Percentiles rank a stretch among this genome's conserved stretches.
Evolutionary conservation across 2,888 invertebrate genomes (phyloP).

Genomic region (Exephanes ischioxanthus): DNA sequence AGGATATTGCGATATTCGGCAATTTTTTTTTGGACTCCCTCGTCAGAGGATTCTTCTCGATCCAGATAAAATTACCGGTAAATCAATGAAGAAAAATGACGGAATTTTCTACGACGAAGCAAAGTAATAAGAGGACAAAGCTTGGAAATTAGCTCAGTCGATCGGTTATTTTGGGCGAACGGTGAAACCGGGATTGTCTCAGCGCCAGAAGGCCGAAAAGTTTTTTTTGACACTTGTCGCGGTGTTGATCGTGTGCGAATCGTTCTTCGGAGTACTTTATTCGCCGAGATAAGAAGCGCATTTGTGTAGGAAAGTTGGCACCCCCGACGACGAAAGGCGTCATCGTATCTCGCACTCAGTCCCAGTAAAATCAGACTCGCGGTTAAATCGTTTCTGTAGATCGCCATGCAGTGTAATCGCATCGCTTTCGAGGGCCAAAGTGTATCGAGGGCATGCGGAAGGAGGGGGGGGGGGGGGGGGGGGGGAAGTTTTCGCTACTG

Average conservation of each 20-base stretch:
- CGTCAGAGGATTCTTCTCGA: no score
- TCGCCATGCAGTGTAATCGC: constrained; percentile 2
- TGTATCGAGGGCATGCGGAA: neutral
- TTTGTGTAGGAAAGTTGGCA: constrained; percentile 5
- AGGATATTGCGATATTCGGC: neutral
- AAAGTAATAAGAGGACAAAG: neutral
- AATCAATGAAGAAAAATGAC: no score
- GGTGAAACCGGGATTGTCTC: neutral
- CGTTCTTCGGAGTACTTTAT: neutral
- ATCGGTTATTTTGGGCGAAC: neutral
- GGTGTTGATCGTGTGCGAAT: neutral
- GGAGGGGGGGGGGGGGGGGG: no score
- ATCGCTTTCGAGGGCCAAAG: neutral
- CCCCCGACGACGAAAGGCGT: constrained; percentile 72
- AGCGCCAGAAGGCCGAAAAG: neutral
- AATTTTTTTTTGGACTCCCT: neutral
- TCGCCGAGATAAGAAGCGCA: constrained; percentile 30
- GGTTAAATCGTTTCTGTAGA: constrained; percentile 20
- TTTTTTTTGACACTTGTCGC: neutral
- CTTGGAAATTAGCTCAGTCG: neutral
- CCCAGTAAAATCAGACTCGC: constrained; percentile 4
- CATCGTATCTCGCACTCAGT: constrained; percentile 69
- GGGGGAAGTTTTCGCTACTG: neutral
- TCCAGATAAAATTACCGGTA: no score
- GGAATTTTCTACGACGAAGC: no score